These are phyloP conservation scores for Gastracanthus pulcherrimus DNA, from an alignment of 2,888 invertebrate species.

Conservation along the genomic window DNA sequence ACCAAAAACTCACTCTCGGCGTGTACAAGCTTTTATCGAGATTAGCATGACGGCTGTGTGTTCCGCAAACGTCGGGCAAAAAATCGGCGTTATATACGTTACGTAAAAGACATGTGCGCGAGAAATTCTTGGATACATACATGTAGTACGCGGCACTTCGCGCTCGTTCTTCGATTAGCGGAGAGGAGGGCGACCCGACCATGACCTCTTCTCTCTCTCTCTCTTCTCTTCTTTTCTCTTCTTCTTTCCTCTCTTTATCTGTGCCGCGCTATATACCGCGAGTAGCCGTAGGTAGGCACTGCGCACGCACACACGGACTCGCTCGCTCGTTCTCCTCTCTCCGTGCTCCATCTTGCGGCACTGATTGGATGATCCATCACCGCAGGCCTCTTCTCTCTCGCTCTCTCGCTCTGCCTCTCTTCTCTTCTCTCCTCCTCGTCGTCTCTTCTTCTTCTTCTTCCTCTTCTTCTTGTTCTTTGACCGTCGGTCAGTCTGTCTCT, in stretches of 20 bases:
- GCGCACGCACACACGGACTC: constrained; percentile 38
- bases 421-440: constrained; percentile 6
- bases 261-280: constrained; percentile 10
- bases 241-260: constrained; percentile 47
- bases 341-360: constrained; percentile 78
- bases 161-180: constrained; percentile 75
- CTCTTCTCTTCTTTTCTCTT: constrained; percentile 47
- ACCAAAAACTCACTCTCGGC: not conserved
- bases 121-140: constrained; percentile 59
- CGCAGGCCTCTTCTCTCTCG: constrained; percentile 55
- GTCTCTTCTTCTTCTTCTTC: constrained; percentile 57
- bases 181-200: constrained; percentile 76
- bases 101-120: constrained; percentile 41
- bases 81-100: not conserved
- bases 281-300: not conserved
- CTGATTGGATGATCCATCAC: constrained; percentile 83
- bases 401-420: constrained; percentile 34
- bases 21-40: constrained; percentile 34
- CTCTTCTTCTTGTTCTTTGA: constrained; percentile 55
- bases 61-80: not conserved
- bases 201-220: constrained; percentile 71
- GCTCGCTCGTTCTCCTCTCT: too few species aligned
- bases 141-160: constrained; percentile 62
- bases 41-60: constrained; percentile 22
- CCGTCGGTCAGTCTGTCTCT: too few species aligned